Base-by-base conservation (phyloP, 2,113 vertebrate genomes). In the Ammospiza caudacuta region DNA sequence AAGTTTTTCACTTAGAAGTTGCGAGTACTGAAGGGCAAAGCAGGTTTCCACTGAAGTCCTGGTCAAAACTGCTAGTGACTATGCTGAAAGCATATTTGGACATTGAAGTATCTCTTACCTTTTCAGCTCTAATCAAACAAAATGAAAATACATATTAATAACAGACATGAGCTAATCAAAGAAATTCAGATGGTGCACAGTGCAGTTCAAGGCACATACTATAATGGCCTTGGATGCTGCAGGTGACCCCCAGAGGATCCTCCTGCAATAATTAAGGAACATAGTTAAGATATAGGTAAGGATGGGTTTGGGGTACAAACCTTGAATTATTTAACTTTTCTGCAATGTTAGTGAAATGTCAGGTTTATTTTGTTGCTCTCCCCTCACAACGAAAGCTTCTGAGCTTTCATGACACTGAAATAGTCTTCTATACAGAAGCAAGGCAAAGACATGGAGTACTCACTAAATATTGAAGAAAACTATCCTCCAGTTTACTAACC, bases 331-430 rank as follows among this genome's bases (percentile, higher is more conserved):
- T 91, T 81, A 3, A 15, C 11, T 85, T 87, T 85, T 78, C 49
- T 80, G 28, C 31, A 51, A 21, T 9, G 2, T 29, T 28, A 77
- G 10, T 4, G 6, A 92, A 72, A 73, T 0, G 0, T 10, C 15
- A 59, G 15, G 41, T 33, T 75, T 84, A 19, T n/a, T 89, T 67
- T 72, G 27, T 39, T 15, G 8, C 6, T 77, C 9, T 68, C 27
- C 16, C n/a, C 11, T 84, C 14, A 31, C 17, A 78, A 16, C 8
- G 20, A 77, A 81, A 51, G 18, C 9, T 61, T 81, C 25, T 70
- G 33, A 78, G 12, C 20, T 72, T 58, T 25, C 52, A 33, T 55
- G 55, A 73, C 91, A 63, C 21, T 55, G 35, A 66, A 89, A 76
- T 1, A 61, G 6, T 61, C 61, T 64, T 91, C 57, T 39, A 58